Base-by-base conservation (phyloP, 2,797 vertebrate species). In the Poeciliopsis presidionis region DNA sequence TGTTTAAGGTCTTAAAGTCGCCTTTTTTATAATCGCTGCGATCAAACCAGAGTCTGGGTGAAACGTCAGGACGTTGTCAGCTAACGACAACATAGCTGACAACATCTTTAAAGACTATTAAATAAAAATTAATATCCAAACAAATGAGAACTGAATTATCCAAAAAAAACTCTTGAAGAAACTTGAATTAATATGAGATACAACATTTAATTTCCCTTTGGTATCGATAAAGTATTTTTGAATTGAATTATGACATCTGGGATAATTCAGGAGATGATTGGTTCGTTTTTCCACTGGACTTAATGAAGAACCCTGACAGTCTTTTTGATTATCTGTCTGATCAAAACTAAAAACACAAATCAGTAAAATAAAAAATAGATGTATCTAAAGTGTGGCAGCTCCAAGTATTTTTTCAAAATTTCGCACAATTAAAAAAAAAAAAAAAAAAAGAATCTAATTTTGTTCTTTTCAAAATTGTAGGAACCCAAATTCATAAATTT, bases 361-460 rank as follows among this genome's bases (percentile, higher is more conserved):
- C 14, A 47, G 16, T 18, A 47, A 47, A 47, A 43, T 0, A 13
- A 47, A 47, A 46, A 14, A 14, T 1, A 13, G 0, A 28, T 59
- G 2, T 28, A 59, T 59, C n/a, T 14, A 7, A 63, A 7, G 5
- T 20, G 59, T 63, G 16, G n/a, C 5, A 28, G 57, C 28, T 30
- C 53, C 12, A 28, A 57, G 25, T 28, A 28, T 28, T 59, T 59
- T 6, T 59, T 59, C 28, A 28, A 28, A 14, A 30, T 59, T 30
- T 30, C 0, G 0, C 53, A 55, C 3, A 30, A 14, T 59, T 59
- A 3, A 1, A 12, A n/a, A n/a, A n/a, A 8, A 8, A 8, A 8
- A 51, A 51, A 39, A 7, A 2, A 25, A 22, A 53, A 22, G 2
- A 20, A 3, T 43, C 43, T 0, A 53, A n/a, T 55, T 59, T 28